These are phyloP conservation scores for Agelastica alni DNA, from an alignment of 2,888 invertebrate genomes.

Conservation along the genomic window DNA sequence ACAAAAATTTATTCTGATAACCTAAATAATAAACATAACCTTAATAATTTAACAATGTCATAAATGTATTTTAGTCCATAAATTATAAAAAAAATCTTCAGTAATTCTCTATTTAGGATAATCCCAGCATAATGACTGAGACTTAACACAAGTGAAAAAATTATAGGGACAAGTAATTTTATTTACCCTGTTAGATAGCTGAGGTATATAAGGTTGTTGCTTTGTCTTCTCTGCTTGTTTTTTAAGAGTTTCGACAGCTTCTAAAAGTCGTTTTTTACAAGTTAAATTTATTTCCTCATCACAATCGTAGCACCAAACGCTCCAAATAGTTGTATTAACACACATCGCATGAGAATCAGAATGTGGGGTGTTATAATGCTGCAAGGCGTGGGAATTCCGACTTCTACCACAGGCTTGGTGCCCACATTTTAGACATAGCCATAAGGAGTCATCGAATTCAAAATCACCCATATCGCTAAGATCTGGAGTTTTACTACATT, in stretches of 20 bases:
- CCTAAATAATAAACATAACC: too few species aligned
- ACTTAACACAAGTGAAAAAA: too few species aligned
- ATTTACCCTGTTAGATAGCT: constrained; percentile 35
- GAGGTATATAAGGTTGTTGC: constrained; percentile 30
- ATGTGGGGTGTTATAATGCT: constrained; percentile 74
- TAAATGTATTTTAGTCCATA: too few species aligned
- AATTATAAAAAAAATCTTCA: too few species aligned
- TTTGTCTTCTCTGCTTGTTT: constrained; percentile 56
- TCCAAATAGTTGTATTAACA: constrained; percentile 72
- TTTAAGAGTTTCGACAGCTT: constrained; percentile 75
- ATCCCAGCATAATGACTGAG: too few species aligned
- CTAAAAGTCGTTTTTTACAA: constrained; percentile 67
- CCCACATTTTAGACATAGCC: constrained; percentile 85
- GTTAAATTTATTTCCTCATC: constrained; percentile 68
- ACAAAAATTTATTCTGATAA: too few species aligned
- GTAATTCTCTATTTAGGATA: too few species aligned
- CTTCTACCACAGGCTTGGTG: constrained; percentile 74
- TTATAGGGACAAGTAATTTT: background rate
- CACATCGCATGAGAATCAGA: constrained; percentile 78
- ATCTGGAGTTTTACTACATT: constrained; percentile 44
- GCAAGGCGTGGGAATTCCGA: constrained; percentile 71
- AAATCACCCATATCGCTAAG: constrained; percentile 47
- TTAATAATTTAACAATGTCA: too few species aligned
- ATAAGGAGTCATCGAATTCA: constrained; percentile 62
- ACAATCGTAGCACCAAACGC: constrained; percentile 80